These are phyloP conservation scores for Zelleria hepariella DNA, from an alignment of 2,888 invertebrate species.

Conservation along the genomic window DNA sequence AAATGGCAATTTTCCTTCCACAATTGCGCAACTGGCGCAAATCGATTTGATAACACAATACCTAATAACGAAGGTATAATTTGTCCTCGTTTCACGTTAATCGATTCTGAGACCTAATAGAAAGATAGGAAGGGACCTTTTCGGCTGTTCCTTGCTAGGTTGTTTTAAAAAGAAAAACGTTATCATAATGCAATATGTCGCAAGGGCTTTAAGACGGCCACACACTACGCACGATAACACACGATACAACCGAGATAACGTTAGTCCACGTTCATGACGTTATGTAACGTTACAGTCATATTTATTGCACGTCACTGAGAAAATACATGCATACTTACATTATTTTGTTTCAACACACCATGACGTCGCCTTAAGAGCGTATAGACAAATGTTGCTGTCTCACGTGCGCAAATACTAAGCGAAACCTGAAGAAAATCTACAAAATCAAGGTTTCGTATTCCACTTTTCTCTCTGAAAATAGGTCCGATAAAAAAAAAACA, in stretches of 20 bases:
- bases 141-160: not conserved
- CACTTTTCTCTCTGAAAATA: too few relatives aligned
- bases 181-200: conserved; percentile 1
- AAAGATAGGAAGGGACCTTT: not conserved
- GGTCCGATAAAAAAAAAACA: too few relatives aligned
- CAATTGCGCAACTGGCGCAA: not conserved
- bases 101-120: not conserved
- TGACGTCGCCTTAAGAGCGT: too few relatives aligned
- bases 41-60: not conserved
- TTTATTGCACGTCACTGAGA: not conserved
- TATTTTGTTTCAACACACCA: too few relatives aligned
- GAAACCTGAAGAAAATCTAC: too few relatives aligned
- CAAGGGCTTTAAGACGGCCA: conserved; percentile 33
- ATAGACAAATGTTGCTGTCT: too few relatives aligned
- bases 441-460: too few relatives aligned
- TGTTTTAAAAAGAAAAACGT: not conserved
- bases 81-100: not conserved
- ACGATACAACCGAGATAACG: not conserved
- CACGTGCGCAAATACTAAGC: too few relatives aligned
- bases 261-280: not conserved
- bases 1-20: not conserved
- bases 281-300: not conserved
- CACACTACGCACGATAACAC: conserved; percentile 35
- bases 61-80: not conserved
- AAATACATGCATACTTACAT: too few relatives aligned